Evolutionary conservation across 2,888 invertebrate genomes (phyloP), one percentile per base, ranked within the genome.

Genomic region (Pilophorus perplexus): DNA sequence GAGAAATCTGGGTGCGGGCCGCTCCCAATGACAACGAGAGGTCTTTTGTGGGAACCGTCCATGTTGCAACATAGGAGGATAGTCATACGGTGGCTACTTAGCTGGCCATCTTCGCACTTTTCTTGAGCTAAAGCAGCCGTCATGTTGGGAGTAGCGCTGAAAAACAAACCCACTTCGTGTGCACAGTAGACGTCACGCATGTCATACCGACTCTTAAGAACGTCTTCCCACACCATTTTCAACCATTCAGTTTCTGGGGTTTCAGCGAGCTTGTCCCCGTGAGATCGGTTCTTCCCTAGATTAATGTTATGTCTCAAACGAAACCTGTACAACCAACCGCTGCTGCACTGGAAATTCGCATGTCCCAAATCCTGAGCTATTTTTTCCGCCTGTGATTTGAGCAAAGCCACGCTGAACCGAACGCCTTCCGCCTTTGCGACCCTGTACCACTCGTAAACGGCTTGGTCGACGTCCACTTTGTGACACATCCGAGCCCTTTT

Each of bases 41-140:
- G 71, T 50, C 66, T 60, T 71, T 72, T 72, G 67, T 72, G 70
- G 66, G 59, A 69, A 44, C 71, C 71, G 55, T 71, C 70, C 71
- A 72, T 72, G 66, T 72, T 72, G 66, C 68, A 38, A 55, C 72
- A 72, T n/a, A 25, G 72, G 64, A 72, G 66, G 27, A 70, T 69
- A 65, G 70, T 71, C 50, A 72, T 66, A 55, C 68, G 68, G 44
- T 70, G 68, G 67, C 55, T 66, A 6, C 66, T 55, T 54, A 67
- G 59, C 38, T 71, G 72, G 62, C 72, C 71, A 42, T 71, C 71
- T 18, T 12, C 4, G 20, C 42, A 42, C 16, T 42, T 42, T 2
- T 12, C 40, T 14, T 40, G 4, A n/a, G 12, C 16, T 3, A 40
- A 3, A 3, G 16, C 42, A 14, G 38, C 2, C 2, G 20, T 14